Evolutionary conservation across 2,797 vertebrate species (phyloP).

Genomic region (Parotocinclus haroldoi): DNA sequence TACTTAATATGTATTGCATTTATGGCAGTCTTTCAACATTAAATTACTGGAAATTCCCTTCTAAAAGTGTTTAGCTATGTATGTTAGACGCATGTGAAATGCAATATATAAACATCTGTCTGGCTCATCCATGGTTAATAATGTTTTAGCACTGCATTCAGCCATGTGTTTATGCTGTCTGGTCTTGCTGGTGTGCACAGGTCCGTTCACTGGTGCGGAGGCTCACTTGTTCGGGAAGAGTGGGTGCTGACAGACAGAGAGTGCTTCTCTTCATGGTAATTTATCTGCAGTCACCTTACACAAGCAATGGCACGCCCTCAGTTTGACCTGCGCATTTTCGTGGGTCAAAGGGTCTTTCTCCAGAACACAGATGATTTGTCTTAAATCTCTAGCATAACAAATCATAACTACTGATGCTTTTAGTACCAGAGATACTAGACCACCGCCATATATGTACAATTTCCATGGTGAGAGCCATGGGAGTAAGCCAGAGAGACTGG

Average conservation of each 20-base stretch:
- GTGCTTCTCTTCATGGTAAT: conserved; percentile 89
- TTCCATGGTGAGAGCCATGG: not conserved
- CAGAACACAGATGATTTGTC: conserved; percentile 39
- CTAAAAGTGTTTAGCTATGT: conserved; percentile 12
- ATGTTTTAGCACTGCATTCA: conserved; percentile 30
- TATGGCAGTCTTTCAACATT: not conserved
- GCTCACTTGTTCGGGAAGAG: conserved; percentile 88
- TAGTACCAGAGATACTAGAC: conserved; percentile 14
- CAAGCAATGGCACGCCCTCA: conserved; percentile 26
- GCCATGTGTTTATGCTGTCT: conserved; percentile 14
- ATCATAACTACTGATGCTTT: conserved; percentile 41
- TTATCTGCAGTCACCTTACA: conserved; percentile 32
- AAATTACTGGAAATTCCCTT: conserved; percentile 18
- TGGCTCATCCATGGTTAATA: conserved; percentile 34
- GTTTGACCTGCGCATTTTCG: conserved; percentile 30
- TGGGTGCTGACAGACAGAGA: conserved; percentile 95
- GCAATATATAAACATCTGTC: conserved; percentile 17
- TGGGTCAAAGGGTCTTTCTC: conserved; percentile 27
- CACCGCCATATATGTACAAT: conserved; percentile 4
- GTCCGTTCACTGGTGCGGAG: conserved; percentile 90
- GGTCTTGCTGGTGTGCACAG: conserved; percentile 59
- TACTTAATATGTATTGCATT: conserved; percentile 14
- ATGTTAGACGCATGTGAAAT: conserved; percentile 14
- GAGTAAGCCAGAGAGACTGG: not conserved
- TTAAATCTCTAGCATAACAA: conserved; percentile 40